Percentiles rank a stretch among this genome's conserved stretches.
These are phyloP conservation scores for Carettochelys insculpta DNA, from an alignment of 2,113 vertebrate genomes.

Conservation along the genomic window DNA sequence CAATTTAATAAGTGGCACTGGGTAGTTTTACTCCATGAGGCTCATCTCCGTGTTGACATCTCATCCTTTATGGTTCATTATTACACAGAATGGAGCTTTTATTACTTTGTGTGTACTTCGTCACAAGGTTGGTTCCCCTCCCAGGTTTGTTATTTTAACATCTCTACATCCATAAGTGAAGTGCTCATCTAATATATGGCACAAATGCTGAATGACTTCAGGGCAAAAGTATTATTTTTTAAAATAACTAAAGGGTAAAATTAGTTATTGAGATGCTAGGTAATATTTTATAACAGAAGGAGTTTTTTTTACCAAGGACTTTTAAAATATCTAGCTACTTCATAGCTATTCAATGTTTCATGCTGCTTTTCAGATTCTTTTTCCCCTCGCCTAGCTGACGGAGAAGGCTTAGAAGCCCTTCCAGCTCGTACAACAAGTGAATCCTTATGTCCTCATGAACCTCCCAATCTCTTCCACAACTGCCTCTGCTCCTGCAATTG, in stretches of 20 bases:
- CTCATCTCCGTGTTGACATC: conserved; percentile 35
- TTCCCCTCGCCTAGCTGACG: background rate
- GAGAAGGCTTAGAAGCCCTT: background rate
- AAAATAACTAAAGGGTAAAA: background rate
- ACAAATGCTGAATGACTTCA: background rate
- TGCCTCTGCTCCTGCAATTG: background rate
- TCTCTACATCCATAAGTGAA: background rate
- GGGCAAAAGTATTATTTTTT: background rate
- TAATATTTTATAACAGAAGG: background rate
- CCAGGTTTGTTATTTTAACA: background rate
- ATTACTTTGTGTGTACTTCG: background rate
- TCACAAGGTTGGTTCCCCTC: background rate
- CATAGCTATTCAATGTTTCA: background rate
- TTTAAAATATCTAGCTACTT: background rate
- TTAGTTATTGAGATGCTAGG: background rate
- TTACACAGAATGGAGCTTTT: conserved; percentile 31
- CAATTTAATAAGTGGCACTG: conserved; percentile 73
- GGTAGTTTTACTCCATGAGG: conserved; percentile 37
- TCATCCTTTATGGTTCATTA: conserved; percentile 19
- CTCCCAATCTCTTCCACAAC: background rate
- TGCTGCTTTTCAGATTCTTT: background rate
- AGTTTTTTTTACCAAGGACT: background rate
- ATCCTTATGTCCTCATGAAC: background rate
- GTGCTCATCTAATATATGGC: background rate
- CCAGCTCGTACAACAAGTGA: background rate